phyloP scores from a whole-genome alignment of 2,888 invertebrate species.

The Archaeoteleia sp. region DNA sequence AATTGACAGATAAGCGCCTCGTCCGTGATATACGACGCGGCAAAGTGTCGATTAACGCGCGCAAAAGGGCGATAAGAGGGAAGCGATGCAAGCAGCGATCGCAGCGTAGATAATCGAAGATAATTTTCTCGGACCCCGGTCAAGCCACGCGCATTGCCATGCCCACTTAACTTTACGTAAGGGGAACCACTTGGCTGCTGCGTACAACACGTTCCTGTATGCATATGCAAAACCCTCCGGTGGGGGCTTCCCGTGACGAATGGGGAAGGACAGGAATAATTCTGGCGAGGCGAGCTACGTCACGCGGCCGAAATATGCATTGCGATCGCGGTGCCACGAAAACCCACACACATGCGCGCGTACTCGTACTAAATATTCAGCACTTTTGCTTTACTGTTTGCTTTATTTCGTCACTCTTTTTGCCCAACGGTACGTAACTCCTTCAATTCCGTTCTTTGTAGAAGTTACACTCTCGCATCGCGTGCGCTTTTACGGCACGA shows the following conservation, averaged over 20 bases:
- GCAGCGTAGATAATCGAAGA: slow-evolving; percentile 67
- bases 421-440: slow-evolving; percentile 15
- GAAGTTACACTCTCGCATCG: slow-evolving; percentile 8
- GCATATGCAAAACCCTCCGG: slow-evolving; percentile 59
- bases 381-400: slow-evolving; percentile 16
- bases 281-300: slow-evolving; percentile 41
- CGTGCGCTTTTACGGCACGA: slow-evolving; percentile 15
- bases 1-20: slow-evolving; percentile 37
- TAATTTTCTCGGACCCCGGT: slow-evolving; percentile 66
- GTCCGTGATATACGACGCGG: slow-evolving; percentile 23
- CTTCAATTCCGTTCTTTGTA: slow-evolving; percentile 36
- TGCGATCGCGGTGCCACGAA: slow-evolving; percentile 11
- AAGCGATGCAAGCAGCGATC: slow-evolving; percentile 42
- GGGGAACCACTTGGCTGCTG: slow-evolving; percentile 67
- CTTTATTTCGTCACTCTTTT: slow-evolving; percentile 6
- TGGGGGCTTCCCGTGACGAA: slow-evolving; percentile 60
- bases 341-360: slow-evolving; percentile 14
- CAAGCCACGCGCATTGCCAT: slow-evolving; percentile 64
- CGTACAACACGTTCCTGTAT: slow-evolving; percentile 65
- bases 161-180: slow-evolving; percentile 70
- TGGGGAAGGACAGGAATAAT: slow-evolving; percentile 57
- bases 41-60: slow-evolving; percentile 36
- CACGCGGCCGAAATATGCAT: slow-evolving; percentile 49
- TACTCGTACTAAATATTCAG: slow-evolving; percentile 10
- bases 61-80: slow-evolving; percentile 15